Evolutionary conservation across 2,113 vertebrate species (phyloP), one percentile per base, ranked within the genome.

Genomic region (Chaenocephalus aceratus): DNA sequence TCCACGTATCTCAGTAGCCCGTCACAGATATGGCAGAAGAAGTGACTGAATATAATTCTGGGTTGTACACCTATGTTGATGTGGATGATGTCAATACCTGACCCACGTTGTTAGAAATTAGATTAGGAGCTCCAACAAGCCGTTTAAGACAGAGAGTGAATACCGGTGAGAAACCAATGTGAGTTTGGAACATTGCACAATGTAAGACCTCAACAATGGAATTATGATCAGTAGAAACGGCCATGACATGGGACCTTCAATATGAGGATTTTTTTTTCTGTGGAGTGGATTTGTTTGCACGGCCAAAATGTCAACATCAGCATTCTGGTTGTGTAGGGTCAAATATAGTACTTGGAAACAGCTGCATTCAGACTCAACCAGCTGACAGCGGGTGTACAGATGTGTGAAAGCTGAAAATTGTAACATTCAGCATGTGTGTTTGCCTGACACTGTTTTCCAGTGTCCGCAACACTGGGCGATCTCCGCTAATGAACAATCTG

Each of bases 401-500:
- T 73, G 60, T 80, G 41, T 56, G 30, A 16, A 51, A 34, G 63
- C n/a, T 85, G 46, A 23, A 44, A 48, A 58, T 30, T 54, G 45
- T 67, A 72, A 85, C 41, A 79, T 72, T 62, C 59, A 70, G 62
- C 18, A 21, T 74, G 66, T 80, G 59, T 81, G 85, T 84, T 77
- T 85, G 64, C 45, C 48, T 51, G 49, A 72, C 69, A 66, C 52
- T 63, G 60, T 45, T 80, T 67, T 53, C 73, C 71, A 62, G 82
- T 80, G 85, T 87, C 83, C 59, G 41, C n/a, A 2, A 21, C 21
- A 75, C 73, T 65, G 78, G 51, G 74, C 59, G 81, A 87, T 86
- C 84, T 87, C 73, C 46, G 8, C 87, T 93, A 75, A 91, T 88
- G 87, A 94, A 95, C 91, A 93, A 93, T 94, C 89, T 92, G 92